A percentile compares a stretch with the other conserved stretches of the same genome.
These are phyloP conservation scores for Diarsia brunnea DNA, from an alignment of 2,888 invertebrate genomes.

Conservation along the genomic window DNA sequence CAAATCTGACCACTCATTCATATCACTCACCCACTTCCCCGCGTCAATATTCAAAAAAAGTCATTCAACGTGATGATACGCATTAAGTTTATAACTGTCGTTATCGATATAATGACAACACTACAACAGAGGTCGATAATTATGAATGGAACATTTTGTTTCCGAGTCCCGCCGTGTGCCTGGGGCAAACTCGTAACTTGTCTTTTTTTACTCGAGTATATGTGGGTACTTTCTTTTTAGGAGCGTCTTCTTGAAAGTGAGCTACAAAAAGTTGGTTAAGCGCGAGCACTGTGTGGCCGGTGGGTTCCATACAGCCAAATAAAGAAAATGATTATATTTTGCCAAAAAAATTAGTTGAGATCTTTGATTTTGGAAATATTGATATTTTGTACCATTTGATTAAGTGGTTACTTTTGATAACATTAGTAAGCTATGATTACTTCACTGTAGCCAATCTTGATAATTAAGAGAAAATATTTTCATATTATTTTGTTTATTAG, in stretches of 20 bases:
- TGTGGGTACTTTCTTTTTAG: slow-evolving; percentile 83
- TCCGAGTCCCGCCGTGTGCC: slow-evolving; percentile 79
- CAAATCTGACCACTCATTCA: slow-evolving; percentile 34
- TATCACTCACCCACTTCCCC: slow-evolving; percentile 34
- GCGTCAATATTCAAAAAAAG: slow-evolving; percentile 42
- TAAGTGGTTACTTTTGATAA: neutral
- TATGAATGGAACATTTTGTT: slow-evolving; percentile 87
- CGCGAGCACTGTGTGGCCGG: neutral
- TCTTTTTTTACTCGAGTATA: slow-evolving; percentile 76
- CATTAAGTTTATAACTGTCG: slow-evolving; percentile 54
- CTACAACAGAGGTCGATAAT: slow-evolving; percentile 83
- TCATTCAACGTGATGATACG: slow-evolving; percentile 52
- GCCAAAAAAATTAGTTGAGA: neutral
- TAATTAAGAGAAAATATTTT: neutral
- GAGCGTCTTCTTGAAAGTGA: slow-evolving; percentile 85
- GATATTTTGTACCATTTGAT: neutral
- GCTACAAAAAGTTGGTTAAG: slow-evolving; percentile 69
- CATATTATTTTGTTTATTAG: neutral
- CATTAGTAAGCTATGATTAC: neutral
- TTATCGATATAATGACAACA: slow-evolving; percentile 79
- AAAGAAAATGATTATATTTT: neutral
- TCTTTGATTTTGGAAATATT: neutral
- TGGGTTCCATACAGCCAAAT: slow-evolving; percentile 35
- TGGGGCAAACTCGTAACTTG: slow-evolving; percentile 79
- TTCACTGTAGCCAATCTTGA: neutral